phyloP scores from a whole-genome alignment of 2,797 vertebrate species.

The Lutjanus campechanus region DNA sequence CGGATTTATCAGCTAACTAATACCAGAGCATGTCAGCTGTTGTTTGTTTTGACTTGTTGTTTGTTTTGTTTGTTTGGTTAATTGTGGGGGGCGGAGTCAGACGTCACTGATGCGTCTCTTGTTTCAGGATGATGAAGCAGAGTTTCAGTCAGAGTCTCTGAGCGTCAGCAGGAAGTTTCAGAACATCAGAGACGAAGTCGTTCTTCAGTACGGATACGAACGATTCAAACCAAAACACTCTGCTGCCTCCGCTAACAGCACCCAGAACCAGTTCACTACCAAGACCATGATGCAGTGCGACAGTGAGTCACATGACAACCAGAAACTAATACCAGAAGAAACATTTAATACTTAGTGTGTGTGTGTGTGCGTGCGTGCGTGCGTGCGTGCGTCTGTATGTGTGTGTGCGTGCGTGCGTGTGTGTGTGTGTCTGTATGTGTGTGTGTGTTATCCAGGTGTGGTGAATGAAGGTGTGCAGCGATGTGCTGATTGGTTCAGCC shows the following conservation, averaged over 20 bases:
- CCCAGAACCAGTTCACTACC: conserved; percentile 85
- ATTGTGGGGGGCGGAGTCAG: not conserved
- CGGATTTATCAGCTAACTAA: too few relatives aligned
- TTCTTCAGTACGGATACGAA: conserved; percentile 81
- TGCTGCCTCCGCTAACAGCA: conserved; percentile 56
- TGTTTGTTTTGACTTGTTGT: too few relatives aligned
- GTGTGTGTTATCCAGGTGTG: conserved; percentile 79
- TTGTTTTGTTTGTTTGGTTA: too few relatives aligned
- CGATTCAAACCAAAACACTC: not conserved
- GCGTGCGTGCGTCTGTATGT: not conserved
- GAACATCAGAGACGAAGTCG: conserved; percentile 85
- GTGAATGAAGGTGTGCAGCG: conserved; percentile 80
- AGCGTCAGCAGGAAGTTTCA: conserved; percentile 80
- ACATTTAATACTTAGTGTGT: not conserved
- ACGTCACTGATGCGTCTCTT: not conserved
- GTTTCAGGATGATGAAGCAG: conserved; percentile 75
- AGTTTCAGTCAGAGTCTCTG: conserved; percentile 72
- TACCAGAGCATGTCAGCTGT: too few relatives aligned
- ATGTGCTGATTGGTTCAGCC: conserved; percentile 87
- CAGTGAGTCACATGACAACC: conserved; percentile 34
- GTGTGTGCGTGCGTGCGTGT: not conserved
- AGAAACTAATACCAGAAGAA: too few relatives aligned
- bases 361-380: not conserved
- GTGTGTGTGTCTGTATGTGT: conserved; percentile 14
- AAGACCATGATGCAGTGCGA: conserved; percentile 89